Evolutionary conservation across 2,113 vertebrate genomes (phyloP).

Genomic region (Bubalus kerabau): DNA sequence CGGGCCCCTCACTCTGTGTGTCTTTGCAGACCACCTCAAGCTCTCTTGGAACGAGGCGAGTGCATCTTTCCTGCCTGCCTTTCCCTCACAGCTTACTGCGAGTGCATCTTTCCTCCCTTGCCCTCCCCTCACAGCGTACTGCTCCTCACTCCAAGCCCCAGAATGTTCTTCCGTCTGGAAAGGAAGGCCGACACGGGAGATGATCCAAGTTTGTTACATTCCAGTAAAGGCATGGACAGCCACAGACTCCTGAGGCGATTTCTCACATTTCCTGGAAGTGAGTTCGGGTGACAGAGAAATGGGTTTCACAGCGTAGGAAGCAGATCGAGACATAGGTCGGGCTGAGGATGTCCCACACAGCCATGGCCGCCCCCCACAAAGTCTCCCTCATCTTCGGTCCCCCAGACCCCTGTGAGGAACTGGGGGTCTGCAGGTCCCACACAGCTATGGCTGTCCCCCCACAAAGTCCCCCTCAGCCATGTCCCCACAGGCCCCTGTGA

Average conservation of each 20-base stretch:
- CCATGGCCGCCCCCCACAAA: too few relatives aligned
- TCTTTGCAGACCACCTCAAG: neutral
- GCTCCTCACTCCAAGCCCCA: neutral
- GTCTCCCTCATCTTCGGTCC: too few relatives aligned
- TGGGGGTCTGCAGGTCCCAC: too few relatives aligned
- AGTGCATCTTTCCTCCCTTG: neutral
- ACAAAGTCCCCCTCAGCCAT: neutral
- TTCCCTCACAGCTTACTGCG: neutral
- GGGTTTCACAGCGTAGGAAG: neutral
- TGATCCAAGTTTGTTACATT: neutral
- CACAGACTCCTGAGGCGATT: neutral
- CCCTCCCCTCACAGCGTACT: neutral
- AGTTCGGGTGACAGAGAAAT: neutral
- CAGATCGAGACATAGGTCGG: neutral
- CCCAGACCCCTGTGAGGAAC: too few relatives aligned
- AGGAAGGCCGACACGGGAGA: neutral
- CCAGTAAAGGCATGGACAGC: neutral
- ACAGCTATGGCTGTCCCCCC: neutral
- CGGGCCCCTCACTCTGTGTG: accelerated
- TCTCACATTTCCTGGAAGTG: neutral
- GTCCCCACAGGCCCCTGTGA: neutral
- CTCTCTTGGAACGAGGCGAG: neutral
- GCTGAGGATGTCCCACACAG: neutral
- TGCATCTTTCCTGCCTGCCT: neutral
- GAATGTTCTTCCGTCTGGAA: neutral